These are phyloP conservation scores for Apodemus speciosus DNA, from an alignment of 2,113 vertebrate genomes.

Conservation along the genomic window DNA sequence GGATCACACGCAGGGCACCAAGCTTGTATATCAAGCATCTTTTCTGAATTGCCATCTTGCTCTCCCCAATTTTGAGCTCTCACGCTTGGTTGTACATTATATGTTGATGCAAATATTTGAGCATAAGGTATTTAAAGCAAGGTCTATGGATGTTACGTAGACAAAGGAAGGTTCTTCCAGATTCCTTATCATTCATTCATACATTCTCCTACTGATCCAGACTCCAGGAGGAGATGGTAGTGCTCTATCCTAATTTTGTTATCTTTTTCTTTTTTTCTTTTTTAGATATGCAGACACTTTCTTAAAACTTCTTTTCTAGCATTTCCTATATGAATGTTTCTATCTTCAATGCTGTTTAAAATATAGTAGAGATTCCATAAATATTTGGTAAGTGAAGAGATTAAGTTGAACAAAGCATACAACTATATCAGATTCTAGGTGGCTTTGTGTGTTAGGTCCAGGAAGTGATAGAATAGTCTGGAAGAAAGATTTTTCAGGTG, in stretches of 20 bases:
- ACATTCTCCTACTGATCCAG: neutral
- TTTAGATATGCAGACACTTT: neutral
- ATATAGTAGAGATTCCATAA: neutral
- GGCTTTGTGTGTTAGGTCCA: conserved; percentile 10
- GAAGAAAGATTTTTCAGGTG: neutral
- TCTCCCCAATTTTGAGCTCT: neutral
- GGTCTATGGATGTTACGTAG: conserved; percentile 21
- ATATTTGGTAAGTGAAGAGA: conserved; percentile 35
- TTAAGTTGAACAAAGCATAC: conserved; percentile 25
- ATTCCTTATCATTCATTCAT: neutral
- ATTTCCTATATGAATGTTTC: neutral
- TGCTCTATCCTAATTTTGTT: conserved; percentile 15
- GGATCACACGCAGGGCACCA: neutral
- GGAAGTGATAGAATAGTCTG: neutral
- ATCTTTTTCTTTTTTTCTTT: neutral
- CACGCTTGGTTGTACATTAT: conserved; percentile 31
- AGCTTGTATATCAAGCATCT: neutral
- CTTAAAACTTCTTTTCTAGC: neutral
- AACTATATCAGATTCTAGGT: conserved; percentile 14
- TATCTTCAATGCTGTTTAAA: conserved; percentile 40
- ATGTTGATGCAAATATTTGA: conserved; percentile 49
- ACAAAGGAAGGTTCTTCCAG: neutral
- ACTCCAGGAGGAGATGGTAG: neutral
- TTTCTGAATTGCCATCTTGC: neutral
- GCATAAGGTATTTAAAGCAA: conserved; percentile 38